These are phyloP conservation scores for Drosophila sp. DNA, from an alignment of 1,140 invertebrate species.

Conservation along the genomic window DNA sequence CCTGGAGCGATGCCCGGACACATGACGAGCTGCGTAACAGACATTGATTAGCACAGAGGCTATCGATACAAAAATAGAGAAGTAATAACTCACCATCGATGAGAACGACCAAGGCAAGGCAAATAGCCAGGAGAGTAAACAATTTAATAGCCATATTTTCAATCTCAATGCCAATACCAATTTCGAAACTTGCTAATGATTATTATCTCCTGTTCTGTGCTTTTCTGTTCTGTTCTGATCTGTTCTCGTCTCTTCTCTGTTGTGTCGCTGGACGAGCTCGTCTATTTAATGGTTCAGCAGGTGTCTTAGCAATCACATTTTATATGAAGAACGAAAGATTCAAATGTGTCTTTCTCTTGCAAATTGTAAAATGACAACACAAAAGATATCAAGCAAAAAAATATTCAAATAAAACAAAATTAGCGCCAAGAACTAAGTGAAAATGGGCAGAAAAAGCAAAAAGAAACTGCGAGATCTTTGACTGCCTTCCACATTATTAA, in stretches of 20 bases:
- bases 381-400: slow-evolving; percentile 53
- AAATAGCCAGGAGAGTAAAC: slow-evolving; percentile 61
- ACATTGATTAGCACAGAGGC: not conserved
- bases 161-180: not conserved
- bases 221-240: not conserved
- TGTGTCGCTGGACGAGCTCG: slow-evolving; percentile 66
- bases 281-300: slow-evolving; percentile 72
- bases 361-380: slow-evolving; percentile 45
- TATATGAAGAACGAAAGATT: slow-evolving; percentile 58
- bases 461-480: slow-evolving; percentile 15
- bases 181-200: not conserved
- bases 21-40: slow-evolving; percentile 55
- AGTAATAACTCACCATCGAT: slow-evolving; percentile 58
- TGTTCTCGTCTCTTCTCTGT: slow-evolving; percentile 4
- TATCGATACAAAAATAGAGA: not conserved
- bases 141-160: slow-evolving; percentile 69
- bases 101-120: slow-evolving; percentile 54
- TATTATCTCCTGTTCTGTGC: slow-evolving; percentile 3
- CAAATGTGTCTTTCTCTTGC: slow-evolving; percentile 49
- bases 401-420: slow-evolving; percentile 23
- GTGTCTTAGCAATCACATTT: slow-evolving; percentile 73
- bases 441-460: slow-evolving; percentile 30
- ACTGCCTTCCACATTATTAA: slow-evolving; percentile 69
- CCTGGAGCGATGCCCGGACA: slow-evolving; percentile 51
- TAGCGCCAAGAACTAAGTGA: slow-evolving; percentile 36